A percentile compares a stretch with the other conserved stretches of the same genome.
phyloP scores from a whole-genome alignment of 2,113 vertebrate genomes.

The mouse (Mus musculus) region DNA sequence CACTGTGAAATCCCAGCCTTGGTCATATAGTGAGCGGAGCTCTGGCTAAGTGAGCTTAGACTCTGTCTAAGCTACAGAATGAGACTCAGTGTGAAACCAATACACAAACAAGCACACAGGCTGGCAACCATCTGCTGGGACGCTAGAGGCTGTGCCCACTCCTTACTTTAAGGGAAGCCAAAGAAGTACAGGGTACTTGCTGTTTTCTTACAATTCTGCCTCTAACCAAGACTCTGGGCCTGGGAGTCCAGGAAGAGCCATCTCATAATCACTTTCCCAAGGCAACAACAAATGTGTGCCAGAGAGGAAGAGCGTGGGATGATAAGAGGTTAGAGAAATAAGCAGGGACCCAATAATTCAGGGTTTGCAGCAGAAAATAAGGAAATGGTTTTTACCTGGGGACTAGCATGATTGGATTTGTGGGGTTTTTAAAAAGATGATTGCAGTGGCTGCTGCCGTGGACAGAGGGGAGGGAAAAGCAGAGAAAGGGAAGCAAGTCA shows the following conservation, averaged over 20 bases:
- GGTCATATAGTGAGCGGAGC: background rate
- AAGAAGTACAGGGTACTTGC: background rate
- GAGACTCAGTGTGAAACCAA: background rate
- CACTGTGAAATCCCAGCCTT: background rate
- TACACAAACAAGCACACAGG: background rate
- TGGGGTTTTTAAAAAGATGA: background rate
- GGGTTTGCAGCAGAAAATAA: conserved; percentile 15
- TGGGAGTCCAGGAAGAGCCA: background rate
- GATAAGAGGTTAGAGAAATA: conserved; percentile 1
- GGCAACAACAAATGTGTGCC: background rate
- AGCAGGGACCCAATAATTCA: background rate
- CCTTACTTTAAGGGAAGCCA: background rate
- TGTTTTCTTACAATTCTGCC: background rate
- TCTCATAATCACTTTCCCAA: background rate
- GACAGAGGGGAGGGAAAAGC: background rate
- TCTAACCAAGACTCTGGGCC: background rate
- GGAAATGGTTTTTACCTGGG: background rate
- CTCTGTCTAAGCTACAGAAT: too few species aligned
- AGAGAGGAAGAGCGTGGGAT: background rate
- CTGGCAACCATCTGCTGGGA: background rate
- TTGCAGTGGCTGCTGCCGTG: background rate
- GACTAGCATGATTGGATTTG: background rate
- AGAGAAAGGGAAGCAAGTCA: background rate
- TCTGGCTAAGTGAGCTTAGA: too few species aligned
- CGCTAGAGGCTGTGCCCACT: background rate